Base-by-base conservation (phyloP, 2,113 vertebrate species). In the Bombycilla garrulus region DNA sequence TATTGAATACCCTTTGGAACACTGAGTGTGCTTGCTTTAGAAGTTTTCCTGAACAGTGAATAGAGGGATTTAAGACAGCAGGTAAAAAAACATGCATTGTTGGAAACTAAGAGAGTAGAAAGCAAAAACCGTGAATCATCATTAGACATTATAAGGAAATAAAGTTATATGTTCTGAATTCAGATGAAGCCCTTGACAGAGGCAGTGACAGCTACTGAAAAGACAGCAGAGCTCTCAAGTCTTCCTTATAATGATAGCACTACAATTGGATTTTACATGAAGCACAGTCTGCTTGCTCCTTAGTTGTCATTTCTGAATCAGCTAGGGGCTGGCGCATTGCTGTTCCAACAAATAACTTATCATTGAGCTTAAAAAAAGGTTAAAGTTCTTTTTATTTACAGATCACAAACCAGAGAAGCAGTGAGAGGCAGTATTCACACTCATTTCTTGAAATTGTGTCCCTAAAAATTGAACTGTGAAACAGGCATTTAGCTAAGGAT, bases 81-180 rank as follows among this genome's bases (percentile, higher is more conserved):
- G 48, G 61, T 88, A 86, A 58, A 67, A 90, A 92, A 92, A 45
- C 69, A 56, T 17, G 14, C 8, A 4, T 74, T 92, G 76, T 48
- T 90, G 74, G 60, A 93, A 81, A 78, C 31, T 51, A 88, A 95
- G 78, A 58, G 36, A 86, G 78, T 1, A 0, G 70, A 88, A 95
- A 81, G 50, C 42, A 96, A 81, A 62, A 77, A 72, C 35, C 57
- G 35, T 92, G 87, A 96, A 72, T 97, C 93, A 92, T 67, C 88
- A 87, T 96, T 96, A 93, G 86, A 94, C 58, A 95, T 95, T 93
- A 94, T 89, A 96, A 94, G 65, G 35, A 97, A 96, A 96, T 86
- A 92, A 96, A 96, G 44, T 56, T 47, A 88, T 67, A 81, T 26
- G 25, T 87, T 95, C 82, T 92, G 48, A 57, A 93, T 93, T 86